Evolutionary conservation across 1,140 invertebrate genomes (phyloP), one percentile per base, ranked within the genome.

Genomic region (Asobara japonica): DNA sequence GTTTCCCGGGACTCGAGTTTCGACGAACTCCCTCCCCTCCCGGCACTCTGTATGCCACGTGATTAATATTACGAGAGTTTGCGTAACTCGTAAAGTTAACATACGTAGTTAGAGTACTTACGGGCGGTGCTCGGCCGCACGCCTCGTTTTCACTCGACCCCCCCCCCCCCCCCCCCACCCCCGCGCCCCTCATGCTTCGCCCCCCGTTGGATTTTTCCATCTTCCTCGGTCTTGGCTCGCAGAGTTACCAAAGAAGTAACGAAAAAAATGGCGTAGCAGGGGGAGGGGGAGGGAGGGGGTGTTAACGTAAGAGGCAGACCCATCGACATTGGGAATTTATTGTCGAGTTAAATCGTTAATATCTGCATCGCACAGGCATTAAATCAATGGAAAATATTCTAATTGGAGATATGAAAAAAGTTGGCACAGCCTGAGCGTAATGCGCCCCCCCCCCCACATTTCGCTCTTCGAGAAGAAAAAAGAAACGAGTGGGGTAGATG

Each of bases 341-440:
- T 76, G 85, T 65, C 71, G 73, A 75, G 79, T 78, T 81, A 81
- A 84, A 80, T 79, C 83, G 85, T 86, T 87, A 87, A 87, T 87
- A 86, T 83, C 83, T 82, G 82, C 84, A 78, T 78, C 76, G 75
- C 74, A 71, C 29, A 36, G 76, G 79, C 79, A 76, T 79, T 87
- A 88, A 88, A 88, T 88, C 86, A 88, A 85, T 84, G 85, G 78
- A 82, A 87, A 87, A 86, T 86, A 85, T 87, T 84, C 85, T 87
- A 87, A 87, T 87, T 87, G 85, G 85, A 87, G 18, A 87, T 86
- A 87, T 87, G 86, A 86, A 87, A 87, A 87, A 87, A 87, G 85
- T 87, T 87, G 82, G 83, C 82, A 76, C 78, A 70, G 78, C 56
- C 51, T 68, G 51, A 62, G 27, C 67, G 71, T 74, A 72, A 74